Evolutionary conservation across 2,113 vertebrate species (phyloP).

Genomic region (Callospermophilus lateralis): DNA sequence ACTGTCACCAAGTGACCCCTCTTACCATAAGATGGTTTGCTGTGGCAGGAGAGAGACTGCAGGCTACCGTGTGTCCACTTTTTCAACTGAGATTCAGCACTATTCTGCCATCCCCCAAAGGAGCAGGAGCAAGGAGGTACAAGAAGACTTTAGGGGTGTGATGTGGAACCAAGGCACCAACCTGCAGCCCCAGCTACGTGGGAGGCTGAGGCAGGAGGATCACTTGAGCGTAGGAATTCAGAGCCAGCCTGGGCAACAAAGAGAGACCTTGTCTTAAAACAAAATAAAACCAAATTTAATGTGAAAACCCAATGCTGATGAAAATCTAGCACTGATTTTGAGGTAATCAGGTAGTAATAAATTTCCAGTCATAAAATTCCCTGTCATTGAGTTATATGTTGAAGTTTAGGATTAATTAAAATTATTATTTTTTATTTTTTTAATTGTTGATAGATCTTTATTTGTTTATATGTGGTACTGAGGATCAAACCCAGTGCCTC

Average conservation of each 20-base stretch:
- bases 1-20: background rate
- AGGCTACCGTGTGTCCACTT: background rate
- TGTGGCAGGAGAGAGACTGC: background rate
- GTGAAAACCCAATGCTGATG: background rate
- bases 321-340: slow-evolving; percentile 14
- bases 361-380: background rate
- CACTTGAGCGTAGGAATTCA: background rate
- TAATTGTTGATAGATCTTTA: no score
- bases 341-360: background rate
- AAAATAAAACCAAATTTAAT: background rate
- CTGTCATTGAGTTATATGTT: background rate
- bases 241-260: background rate
- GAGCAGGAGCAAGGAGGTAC: background rate
- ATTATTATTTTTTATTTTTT: background rate
- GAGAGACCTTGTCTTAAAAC: background rate
- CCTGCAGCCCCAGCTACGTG: background rate
- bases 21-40: background rate
- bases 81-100: background rate
- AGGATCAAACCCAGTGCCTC: no score
- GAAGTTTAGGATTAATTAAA: background rate
- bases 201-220: background rate
- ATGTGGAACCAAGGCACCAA: background rate
- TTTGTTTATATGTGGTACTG: no score
- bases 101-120: background rate
- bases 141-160: background rate